Evolutionary conservation across 2,888 invertebrate genomes (phyloP).

Genomic region (Bombyx huttoni): DNA sequence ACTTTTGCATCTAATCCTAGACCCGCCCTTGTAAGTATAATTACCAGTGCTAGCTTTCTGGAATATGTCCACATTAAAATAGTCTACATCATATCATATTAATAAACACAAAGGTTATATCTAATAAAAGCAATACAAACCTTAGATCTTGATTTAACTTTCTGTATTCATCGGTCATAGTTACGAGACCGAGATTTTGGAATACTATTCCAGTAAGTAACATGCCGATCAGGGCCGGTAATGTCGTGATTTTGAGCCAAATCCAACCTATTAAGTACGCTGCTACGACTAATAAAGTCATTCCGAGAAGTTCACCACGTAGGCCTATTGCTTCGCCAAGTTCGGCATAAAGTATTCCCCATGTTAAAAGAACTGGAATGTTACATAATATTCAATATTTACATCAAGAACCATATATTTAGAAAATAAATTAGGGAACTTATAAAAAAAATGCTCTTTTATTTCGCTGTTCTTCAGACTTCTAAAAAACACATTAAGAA

Average conservation of each 20-base stretch:
- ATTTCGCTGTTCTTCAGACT: too few relatives aligned
- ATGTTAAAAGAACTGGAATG: conserved; percentile 71
- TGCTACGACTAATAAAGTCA: conserved; percentile 76
- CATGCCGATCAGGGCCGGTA: conserved; percentile 85
- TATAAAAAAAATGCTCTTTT: too few relatives aligned
- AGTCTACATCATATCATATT: too few relatives aligned
- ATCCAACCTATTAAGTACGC: conserved; percentile 81
- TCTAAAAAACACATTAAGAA: too few relatives aligned
- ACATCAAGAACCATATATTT: too few relatives aligned
- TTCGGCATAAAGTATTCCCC: conserved; percentile 78
- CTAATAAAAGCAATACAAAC: conserved; percentile 41
- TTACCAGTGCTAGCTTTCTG: conserved; percentile 86
- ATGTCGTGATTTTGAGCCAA: conserved; percentile 75
- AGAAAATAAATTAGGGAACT: too few relatives aligned
- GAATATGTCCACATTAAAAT: background rate
- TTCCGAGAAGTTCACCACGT: conserved; percentile 77
- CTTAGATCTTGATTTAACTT: conserved; percentile 75
- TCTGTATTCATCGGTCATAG: conserved; percentile 73
- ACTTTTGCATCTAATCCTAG: conserved; percentile 85
- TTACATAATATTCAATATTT: background rate
- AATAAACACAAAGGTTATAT: too few relatives aligned
- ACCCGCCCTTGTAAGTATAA: conserved; percentile 88
- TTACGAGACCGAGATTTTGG: conserved; percentile 75
- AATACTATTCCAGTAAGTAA: conserved; percentile 79
- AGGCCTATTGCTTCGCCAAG: conserved; percentile 75